Evolutionary conservation across 2,888 invertebrate species (phyloP).

Genomic region (Gandaritis pyraliata): DNA sequence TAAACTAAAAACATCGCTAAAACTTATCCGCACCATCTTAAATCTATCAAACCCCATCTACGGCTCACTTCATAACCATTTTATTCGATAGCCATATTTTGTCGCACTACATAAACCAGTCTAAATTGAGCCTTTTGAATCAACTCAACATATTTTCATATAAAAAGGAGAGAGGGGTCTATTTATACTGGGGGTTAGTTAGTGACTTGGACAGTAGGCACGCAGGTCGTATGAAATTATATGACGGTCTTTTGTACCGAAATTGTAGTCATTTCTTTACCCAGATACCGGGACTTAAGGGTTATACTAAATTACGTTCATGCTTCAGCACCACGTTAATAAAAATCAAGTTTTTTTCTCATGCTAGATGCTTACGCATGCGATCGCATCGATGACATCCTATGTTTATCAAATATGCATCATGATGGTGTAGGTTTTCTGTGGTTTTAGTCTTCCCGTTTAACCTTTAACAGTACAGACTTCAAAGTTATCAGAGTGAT

Average conservation of each 20-base stretch:
- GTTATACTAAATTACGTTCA: slow-evolving; percentile 5
- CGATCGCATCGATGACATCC: no score
- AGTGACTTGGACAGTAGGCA: slow-evolving; percentile 39
- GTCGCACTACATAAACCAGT: slow-evolving; percentile 20
- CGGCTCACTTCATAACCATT: slow-evolving; percentile 28
- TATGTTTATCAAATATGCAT: no score
- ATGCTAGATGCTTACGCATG: no score
- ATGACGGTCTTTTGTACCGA: slow-evolving; percentile 53
- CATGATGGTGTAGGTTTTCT: no score
- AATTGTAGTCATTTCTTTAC: slow-evolving; percentile 53
- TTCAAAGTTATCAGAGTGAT: no score
- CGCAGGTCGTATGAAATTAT: slow-evolving; percentile 52
- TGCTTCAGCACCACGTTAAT: not conserved
- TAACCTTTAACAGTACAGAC: no score
- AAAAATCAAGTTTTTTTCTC: not conserved
- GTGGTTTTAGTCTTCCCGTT: no score
- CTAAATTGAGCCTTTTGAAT: slow-evolving; percentile 21
- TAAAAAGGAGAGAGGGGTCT: slow-evolving; percentile 38
- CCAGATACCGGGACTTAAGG: slow-evolving; percentile 32
- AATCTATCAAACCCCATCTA: slow-evolving; percentile 16
- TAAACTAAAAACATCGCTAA: no score
- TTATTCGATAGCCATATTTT: slow-evolving; percentile 25
- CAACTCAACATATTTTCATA: slow-evolving; percentile 13
- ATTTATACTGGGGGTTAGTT: slow-evolving; percentile 37
- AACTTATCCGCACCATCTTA: no score